phyloP scores from a whole-genome alignment of 2,888 invertebrate species.

The Hypsopygia costalis region DNA sequence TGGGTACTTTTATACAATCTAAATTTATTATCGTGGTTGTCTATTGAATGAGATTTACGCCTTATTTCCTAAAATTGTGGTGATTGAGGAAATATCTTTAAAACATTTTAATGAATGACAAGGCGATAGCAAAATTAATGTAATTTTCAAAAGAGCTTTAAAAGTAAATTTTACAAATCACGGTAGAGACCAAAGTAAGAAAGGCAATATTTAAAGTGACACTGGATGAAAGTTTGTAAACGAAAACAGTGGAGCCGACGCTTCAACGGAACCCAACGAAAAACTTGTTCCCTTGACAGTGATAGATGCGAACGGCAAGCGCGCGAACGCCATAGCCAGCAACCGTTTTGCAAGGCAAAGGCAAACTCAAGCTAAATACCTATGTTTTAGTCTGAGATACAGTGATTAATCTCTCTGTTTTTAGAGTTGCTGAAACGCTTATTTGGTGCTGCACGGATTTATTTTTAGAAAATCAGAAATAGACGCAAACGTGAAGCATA shows the following conservation, averaged over 20 bases:
- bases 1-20: no score
- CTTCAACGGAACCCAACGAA: conserved; percentile 61
- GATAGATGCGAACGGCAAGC: conserved; percentile 64
- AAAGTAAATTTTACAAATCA: conserved; percentile 14
- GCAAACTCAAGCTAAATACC: conserved; percentile 29
- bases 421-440: conserved; percentile 2
- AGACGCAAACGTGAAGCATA: no score
- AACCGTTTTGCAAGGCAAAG: conserved; percentile 43
- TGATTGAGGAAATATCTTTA: no score
- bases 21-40: no score
- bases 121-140: neutral
- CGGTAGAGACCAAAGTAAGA: conserved; percentile 42
- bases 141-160: neutral
- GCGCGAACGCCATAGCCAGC: conserved; percentile 37
- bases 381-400: conserved; percentile 16
- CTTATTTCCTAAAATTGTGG: no score
- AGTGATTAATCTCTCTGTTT: conserved; percentile 9
- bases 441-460: neutral
- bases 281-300: conserved; percentile 69
- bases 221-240: conserved; percentile 64
- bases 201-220: conserved; percentile 60
- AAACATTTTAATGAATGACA: no score
- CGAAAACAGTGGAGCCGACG: conserved; percentile 60
- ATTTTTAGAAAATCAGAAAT: neutral
- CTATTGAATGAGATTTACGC: no score